phyloP scores from a whole-genome alignment of 2,888 invertebrate genomes.

The Torymus auratus region DNA sequence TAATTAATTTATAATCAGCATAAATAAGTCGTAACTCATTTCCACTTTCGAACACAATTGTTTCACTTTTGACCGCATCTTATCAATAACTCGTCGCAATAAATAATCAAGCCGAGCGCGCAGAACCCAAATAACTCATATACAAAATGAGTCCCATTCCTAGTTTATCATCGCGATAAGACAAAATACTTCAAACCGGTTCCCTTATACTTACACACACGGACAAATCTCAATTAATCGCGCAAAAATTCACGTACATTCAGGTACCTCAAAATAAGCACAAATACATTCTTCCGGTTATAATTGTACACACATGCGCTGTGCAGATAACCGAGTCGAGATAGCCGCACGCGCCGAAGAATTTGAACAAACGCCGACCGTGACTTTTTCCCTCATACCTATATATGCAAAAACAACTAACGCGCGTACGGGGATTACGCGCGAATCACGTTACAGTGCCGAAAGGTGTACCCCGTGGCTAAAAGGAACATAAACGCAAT shows the following conservation, averaged over 20 bases:
- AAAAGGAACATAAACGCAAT: too few relatives aligned
- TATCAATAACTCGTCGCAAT: constrained; percentile 30
- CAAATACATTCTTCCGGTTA: constrained; percentile 25
- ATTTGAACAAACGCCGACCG: constrained; percentile 9
- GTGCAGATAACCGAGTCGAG: neutral
- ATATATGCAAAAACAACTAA: too few relatives aligned
- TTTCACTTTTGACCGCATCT: constrained; percentile 20
- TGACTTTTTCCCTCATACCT: too few relatives aligned
- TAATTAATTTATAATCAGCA: constrained; percentile 5
- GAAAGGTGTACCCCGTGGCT: too few relatives aligned
- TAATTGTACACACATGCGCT: constrained; percentile 11
- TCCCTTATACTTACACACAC: neutral
- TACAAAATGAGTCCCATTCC: constrained; percentile 42
- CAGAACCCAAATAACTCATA: constrained; percentile 25
- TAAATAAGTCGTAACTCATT: constrained; percentile 6
- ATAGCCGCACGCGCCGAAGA: neutral
- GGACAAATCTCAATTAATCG: constrained; percentile 41
- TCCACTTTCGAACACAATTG: constrained; percentile 24
- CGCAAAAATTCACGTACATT: constrained; percentile 28
- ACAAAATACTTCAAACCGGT: constrained; percentile 35
- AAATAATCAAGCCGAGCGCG: constrained; percentile 46
- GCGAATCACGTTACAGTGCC: too few relatives aligned
- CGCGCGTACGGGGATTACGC: too few relatives aligned
- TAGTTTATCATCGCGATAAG: constrained; percentile 40
- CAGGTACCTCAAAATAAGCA: constrained; percentile 25